A percentile compares a stretch with the other conserved stretches of the same genome.
Evolutionary conservation across 2,113 vertebrate genomes (phyloP).

Genomic region (Heteronetta atricapilla): DNA sequence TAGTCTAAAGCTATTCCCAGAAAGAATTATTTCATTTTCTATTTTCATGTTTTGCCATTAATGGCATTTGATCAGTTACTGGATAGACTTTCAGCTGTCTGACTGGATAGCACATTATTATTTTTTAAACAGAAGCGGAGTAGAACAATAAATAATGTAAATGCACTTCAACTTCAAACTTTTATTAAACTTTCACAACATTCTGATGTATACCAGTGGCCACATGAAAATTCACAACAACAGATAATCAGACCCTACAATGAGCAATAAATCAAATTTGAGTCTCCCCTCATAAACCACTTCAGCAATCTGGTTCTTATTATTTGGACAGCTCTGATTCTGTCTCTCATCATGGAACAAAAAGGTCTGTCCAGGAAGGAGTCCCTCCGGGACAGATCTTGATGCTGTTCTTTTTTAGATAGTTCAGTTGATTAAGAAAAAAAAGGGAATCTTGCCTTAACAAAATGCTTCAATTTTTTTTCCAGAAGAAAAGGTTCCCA

Average conservation of each 20-base stretch:
- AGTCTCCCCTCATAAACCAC: neutral
- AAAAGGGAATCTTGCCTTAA: neutral
- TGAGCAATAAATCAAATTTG: conserved; percentile 12
- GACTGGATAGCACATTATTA: neutral
- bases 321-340: conserved; percentile 15
- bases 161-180: neutral
- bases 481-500: neutral
- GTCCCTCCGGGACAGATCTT: neutral
- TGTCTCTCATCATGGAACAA: conserved; percentile 15
- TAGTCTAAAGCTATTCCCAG: neutral
- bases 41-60: neutral
- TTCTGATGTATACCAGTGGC: neutral
- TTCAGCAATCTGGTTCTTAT: conserved; percentile 21
- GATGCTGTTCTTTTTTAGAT: neutral
- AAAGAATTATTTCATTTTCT: neutral
- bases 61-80: neutral
- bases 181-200: conserved; percentile 32
- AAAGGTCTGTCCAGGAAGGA: neutral
- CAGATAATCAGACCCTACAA: conserved; percentile 6
- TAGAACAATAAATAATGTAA: conserved; percentile 33
- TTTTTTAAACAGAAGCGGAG: conserved; percentile 16
- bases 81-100: neutral
- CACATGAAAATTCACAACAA: conserved; percentile 17
- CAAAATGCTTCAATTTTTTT: neutral
- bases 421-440: neutral